Base-by-base conservation (phyloP, 2,113 vertebrate species). In the Chroicocephalus ridibundus region DNA sequence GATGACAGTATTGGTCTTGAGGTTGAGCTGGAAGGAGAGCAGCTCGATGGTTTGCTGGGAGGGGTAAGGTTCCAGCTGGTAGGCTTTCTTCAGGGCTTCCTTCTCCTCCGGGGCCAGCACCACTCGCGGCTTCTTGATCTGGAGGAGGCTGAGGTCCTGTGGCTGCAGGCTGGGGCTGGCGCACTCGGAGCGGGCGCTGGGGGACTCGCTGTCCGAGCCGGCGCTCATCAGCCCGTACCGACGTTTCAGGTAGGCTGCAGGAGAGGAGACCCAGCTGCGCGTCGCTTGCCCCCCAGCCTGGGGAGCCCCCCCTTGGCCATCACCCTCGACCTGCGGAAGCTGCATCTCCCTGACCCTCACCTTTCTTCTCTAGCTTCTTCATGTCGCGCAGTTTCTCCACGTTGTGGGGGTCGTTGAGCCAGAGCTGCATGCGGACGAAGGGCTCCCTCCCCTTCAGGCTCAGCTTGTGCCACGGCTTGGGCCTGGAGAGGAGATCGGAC, bases 311-410 rank as follows among this genome's bases (percentile, higher is more conserved):
- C 3, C 71, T 31, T 1, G 0, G 40, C 38, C 76, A 55, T 26
- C n/a, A 19, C 27, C 61, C 60, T 2, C 0, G 13, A 5, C n/a
- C 83, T 13, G 4, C 10, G 1, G 0, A 13, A 29, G 58, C 36
- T 1, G 25, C 15, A n/a, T 6, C 10, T 0, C 86, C 31, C 72
- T 7, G 0, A 5, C 15, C 46, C 97, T 97, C 95, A 99, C 99
- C 99, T 98, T 99, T 99, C 98, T 99, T 99, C 97, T 99, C 99
- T 98, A 99, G 98, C 94, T 99, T 99, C 98, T 99, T 99, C 99
- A 99, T 99, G 90, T 99, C 99, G 8, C 99, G 97, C 92, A 99
- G 98, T 96, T 99, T 99, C 90, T 99, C 99, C 34, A 99, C 99
- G 2, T 99, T 99, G 96, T 99, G 99, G 17, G 99, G 99, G 96